phyloP scores from a whole-genome alignment of 2,113 vertebrate genomes.

The Etheostoma spectabile region DNA sequence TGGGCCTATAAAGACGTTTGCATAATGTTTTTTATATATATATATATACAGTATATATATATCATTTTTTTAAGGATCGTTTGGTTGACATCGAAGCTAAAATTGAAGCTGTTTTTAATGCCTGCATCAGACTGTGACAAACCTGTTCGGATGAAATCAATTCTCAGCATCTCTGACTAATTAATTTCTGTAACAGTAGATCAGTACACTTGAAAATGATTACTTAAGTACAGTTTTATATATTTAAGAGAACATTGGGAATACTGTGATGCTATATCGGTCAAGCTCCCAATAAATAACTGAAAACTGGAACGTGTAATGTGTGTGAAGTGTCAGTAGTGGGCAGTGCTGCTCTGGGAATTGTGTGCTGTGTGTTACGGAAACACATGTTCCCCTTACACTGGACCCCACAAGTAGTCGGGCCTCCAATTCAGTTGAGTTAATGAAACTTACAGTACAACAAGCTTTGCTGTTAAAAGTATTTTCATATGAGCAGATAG shows the following conservation, averaged over 20 bases:
- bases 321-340: conserved; percentile 54
- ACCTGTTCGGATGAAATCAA: conserved; percentile 43
- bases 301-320: conserved; percentile 52
- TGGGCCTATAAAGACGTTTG: not conserved
- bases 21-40: conserved; percentile 20
- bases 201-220: conserved; percentile 49
- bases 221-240: conserved; percentile 48
- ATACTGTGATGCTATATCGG: conserved; percentile 55
- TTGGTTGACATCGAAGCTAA: conserved; percentile 38
- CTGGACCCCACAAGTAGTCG: not conserved
- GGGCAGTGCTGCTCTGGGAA: conserved; percentile 65
- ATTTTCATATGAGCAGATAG: not conserved
- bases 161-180: conserved; percentile 40
- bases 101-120: conserved; percentile 31
- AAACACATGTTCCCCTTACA: not conserved
- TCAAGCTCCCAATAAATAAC: conserved; percentile 59
- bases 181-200: conserved; percentile 24
- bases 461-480: not conserved
- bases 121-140: conserved; percentile 59
- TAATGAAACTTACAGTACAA: not conserved
- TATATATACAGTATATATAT: not conserved
- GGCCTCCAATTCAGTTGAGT: not conserved
- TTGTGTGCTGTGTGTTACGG: not conserved
- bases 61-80: conserved; percentile 26
- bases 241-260: conserved; percentile 54